Evolutionary conservation across 2,888 invertebrate genomes (phyloP), one percentile per base, ranked within the genome.

Genomic region (Cantharis rustica): DNA sequence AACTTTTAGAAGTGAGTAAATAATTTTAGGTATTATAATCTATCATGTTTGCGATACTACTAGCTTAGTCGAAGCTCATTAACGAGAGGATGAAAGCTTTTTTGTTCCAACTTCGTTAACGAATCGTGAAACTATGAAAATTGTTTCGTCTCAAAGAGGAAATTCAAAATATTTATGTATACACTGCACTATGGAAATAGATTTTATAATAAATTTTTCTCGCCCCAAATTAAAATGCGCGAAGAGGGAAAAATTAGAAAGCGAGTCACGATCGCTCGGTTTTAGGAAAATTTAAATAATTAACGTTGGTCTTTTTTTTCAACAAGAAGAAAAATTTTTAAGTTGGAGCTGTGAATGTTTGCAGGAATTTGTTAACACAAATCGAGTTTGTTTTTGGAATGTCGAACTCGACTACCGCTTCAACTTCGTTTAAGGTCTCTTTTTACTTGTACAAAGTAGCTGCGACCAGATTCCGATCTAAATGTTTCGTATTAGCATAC

Each of bases 401-500:
- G 83, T 77, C 72, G 61, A 63, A 20, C 16, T 27, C 63, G 62
- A 68, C 63, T 26, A 64, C 61, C 64, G 63, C 27, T 47, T 61
- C 66, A 26, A 47, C 64, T 72, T 26, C 69, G 73, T 16, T 61
- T 31, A 26, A 64, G 68, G 74, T 68, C 68, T 66, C 64, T 75
- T 47, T 62, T 73, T 78, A 73, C 75, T 69, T 68, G 72, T 74
- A 84, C 85, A 85, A 84, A 86, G 86, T 85, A 86, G 86, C 86
- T 81, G 84, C 85, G 85, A 81, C 85, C 81, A 88, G 88, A 88
- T 88, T 87, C 85, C 87, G 86, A 88, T 88, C 88, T 88, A 87
- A 88, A 88, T 88, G 87, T 86, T 84, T 83, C 84, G 85, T 86
- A 88, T 88, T 88, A 88, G 87, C 88, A 88, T 88, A 87, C 85